These are phyloP conservation scores for Penaeus vannamei DNA, from an alignment of 1,140 invertebrate genomes.

Conservation along the genomic window DNA sequence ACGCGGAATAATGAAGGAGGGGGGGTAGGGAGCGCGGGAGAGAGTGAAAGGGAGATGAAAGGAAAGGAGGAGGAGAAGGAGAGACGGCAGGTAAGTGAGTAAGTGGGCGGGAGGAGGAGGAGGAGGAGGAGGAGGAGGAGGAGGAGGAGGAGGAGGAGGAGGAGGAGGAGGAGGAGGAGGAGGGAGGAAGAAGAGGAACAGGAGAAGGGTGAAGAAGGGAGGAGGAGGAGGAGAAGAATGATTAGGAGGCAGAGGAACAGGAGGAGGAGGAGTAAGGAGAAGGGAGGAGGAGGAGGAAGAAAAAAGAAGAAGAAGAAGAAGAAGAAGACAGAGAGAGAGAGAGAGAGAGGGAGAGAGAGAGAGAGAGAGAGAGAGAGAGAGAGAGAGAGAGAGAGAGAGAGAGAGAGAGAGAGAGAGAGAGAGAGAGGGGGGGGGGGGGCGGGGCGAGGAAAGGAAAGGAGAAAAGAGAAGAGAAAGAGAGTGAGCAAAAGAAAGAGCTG, in stretches of 20 bases:
- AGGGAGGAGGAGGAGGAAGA: no score
- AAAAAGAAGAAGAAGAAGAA: not conserved
- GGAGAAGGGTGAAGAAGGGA: not conserved
- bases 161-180: not conserved
- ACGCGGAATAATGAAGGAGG: not conserved
- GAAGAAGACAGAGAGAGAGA: slow-evolving; percentile 13
- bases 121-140: not conserved
- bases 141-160: no score
- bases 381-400: slow-evolving; percentile 26
- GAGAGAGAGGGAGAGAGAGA: slow-evolving; percentile 31
- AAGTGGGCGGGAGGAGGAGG: not conserved
- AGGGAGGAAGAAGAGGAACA: not conserved
- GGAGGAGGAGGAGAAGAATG: not conserved
- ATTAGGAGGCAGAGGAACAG: not conserved
- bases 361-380: slow-evolving; percentile 41
- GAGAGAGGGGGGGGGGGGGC: not conserved
- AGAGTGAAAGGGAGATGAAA: not conserved
- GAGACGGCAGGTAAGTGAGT: not conserved
- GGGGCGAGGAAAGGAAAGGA: not conserved
- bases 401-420: slow-evolving; percentile 9
- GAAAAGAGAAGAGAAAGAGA: not conserved
- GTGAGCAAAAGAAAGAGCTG: not conserved
- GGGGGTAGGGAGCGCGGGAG: not conserved
- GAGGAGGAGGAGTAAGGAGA: not conserved
- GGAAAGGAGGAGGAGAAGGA: not conserved